phyloP scores from a whole-genome alignment of 2,113 vertebrate species.

The Indri indri region DNA sequence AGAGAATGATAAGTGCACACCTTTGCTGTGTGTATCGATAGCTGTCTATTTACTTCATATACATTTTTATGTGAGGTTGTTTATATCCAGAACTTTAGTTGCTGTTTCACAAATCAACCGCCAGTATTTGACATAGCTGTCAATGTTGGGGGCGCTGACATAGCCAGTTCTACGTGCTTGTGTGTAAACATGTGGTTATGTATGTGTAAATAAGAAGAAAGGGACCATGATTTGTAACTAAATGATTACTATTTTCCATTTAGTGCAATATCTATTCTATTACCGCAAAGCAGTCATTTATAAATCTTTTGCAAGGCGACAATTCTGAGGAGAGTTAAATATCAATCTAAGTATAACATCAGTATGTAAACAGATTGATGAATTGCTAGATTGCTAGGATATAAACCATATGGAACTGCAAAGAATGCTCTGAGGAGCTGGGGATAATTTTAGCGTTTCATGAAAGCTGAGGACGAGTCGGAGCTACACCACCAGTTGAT shows the following conservation, averaged over 20 bases:
- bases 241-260: slow-evolving; percentile 61
- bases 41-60: background rate
- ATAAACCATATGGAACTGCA: slow-evolving; percentile 61
- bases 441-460: slow-evolving; percentile 58
- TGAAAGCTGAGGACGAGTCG: slow-evolving; percentile 5
- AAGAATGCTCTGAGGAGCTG: slow-evolving; percentile 24
- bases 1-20: background rate
- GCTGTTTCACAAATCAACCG: slow-evolving; percentile 16
- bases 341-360: slow-evolving; percentile 62
- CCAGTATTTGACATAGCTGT: background rate
- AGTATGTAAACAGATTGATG: slow-evolving; percentile 66
- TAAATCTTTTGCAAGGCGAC: slow-evolving; percentile 54
- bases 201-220: slow-evolving; percentile 55
- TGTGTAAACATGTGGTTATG: background rate
- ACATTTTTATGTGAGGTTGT: background rate
- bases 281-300: slow-evolving; percentile 36
- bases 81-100: slow-evolving; percentile 35
- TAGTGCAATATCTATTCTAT: slow-evolving; percentile 35
- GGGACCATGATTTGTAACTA: background rate
- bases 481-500: background rate
- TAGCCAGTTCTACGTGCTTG: background rate
- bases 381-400: slow-evolving; percentile 35
- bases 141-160: background rate
- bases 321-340: slow-evolving; percentile 63
- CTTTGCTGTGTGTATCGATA: background rate